Percentiles rank a stretch among this genome's conserved stretches.
These are phyloP conservation scores for Deilephila elpenor DNA, from an alignment of 2,888 invertebrate genomes.

Conservation along the genomic window DNA sequence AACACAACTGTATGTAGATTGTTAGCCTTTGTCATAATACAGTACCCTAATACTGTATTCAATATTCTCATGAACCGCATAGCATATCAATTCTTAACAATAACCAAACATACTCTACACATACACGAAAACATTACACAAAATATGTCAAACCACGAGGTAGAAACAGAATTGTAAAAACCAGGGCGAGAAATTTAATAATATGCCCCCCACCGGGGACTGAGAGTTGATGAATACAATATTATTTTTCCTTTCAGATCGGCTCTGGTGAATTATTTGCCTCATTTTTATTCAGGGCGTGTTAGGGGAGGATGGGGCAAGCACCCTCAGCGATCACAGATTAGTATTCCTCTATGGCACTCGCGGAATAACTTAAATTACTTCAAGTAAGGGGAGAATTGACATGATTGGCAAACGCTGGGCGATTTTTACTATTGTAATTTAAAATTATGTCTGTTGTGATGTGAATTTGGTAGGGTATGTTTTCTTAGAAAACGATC, in stretches of 20 bases:
- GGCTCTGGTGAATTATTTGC: not conserved
- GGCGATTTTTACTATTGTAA: not conserved
- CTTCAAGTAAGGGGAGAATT: not conserved
- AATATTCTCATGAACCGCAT: too few species aligned
- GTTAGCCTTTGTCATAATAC: too few species aligned
- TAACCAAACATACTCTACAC: not conserved
- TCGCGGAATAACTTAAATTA: constrained; percentile 15
- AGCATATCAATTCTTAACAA: too few species aligned
- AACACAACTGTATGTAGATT: too few species aligned
- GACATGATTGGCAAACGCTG: constrained; percentile 9
- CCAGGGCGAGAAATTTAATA: constrained; percentile 4
- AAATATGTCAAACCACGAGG: not conserved
- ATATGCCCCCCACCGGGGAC: not conserved
- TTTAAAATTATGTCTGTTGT: not conserved
- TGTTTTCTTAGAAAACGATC: too few species aligned
- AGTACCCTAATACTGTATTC: too few species aligned
- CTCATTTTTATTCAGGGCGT: constrained; percentile 19
- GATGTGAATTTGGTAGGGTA: too few species aligned
- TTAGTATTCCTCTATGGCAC: constrained; percentile 17
- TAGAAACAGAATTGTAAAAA: not conserved
- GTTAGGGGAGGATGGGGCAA: not conserved
- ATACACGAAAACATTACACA: not conserved
- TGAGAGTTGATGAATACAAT: constrained; percentile 18
- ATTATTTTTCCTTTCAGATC: constrained; percentile 18
- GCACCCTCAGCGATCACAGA: constrained; percentile 7